Base-by-base conservation (phyloP, 2,797 vertebrate genomes). In the Fringilla coelebs region DNA sequence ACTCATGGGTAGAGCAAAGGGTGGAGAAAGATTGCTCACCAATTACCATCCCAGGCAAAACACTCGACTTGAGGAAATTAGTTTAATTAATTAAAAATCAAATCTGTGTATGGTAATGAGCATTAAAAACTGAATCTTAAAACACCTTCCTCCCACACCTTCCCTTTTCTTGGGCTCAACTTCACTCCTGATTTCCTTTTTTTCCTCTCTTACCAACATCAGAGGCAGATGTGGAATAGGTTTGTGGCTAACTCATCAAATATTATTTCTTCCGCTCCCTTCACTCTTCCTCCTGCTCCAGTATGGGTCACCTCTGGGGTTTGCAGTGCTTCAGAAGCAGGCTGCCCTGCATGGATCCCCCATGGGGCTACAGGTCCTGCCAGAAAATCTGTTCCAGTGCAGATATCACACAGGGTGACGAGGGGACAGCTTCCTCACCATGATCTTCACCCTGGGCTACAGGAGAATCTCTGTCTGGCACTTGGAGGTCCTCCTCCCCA, bases 401-500 rank as follows among this genome's bases (percentile, higher is more conserved):
- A 11, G 40, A 28, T 21, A 49, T 51, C 36, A 22, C 29, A 29
- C 1, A 7, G 17, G 10, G 11, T 51, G 60, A 40, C 29, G 62
- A 13, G 3, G 12, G 13, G 10, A 48, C 40, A 54, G 12, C 15
- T 48, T 32, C 20, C 7, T 80, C 28, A 38, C 25, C 0, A 0
- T 3, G 31, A 8, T 36, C n/a, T 58, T 41, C 55, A 13, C 9
- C 24, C 7, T 3, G 3, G 21, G 19, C 31, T 43, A 18, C 5
- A 31, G 11, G 14, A 20, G 10, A 41, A 25, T 32, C 51, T 41
- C 61, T 79, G 49, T 51, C 55, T 49, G n/a, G 13, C 7, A 9
- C 11, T 17, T n/a, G 13, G 4, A 13, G 0, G 1, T 11, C 6
- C 16, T 75, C 11, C 36, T 82, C 22, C n/a, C 28, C 0, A 0